These are phyloP conservation scores for Zaprionus ghesquierei DNA, from an alignment of 1,140 invertebrate species.

Conservation along the genomic window DNA sequence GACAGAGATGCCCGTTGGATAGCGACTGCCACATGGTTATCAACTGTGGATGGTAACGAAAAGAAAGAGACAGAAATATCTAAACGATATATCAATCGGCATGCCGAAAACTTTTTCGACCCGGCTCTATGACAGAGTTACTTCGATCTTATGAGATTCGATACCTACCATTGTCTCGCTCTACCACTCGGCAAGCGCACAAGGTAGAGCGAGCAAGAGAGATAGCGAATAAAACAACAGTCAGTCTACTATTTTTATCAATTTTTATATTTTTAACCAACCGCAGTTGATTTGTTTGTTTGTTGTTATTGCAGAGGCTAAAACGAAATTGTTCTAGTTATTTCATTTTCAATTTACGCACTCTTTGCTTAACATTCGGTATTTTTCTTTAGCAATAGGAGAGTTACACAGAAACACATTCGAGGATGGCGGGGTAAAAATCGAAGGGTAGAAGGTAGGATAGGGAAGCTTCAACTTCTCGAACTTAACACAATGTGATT, in stretches of 20 bases:
- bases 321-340: conserved; percentile 29
- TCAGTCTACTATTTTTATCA: conserved; percentile 75
- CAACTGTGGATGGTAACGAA: too few species aligned
- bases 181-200: neutral
- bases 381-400: conserved; percentile 15
- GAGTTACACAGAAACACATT: conserved; percentile 4
- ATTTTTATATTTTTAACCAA: conserved; percentile 80
- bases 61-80: too few species aligned
- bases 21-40: too few species aligned
- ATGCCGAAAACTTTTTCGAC: neutral
- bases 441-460: neutral
- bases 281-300: conserved; percentile 71
- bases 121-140: too few species aligned
- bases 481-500: conserved; percentile 23
- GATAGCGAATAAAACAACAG: conserved; percentile 41
- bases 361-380: conserved; percentile 32
- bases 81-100: neutral
- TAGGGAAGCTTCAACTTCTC: neutral
- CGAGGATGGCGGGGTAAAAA: neutral
- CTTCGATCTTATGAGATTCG: too few species aligned
- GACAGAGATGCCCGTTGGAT: too few species aligned
- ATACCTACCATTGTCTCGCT: neutral
- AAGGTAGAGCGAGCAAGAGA: neutral
- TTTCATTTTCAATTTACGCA: conserved; percentile 22
- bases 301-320: conserved; percentile 50